These are phyloP conservation scores for Euclidia mi DNA, from an alignment of 2,888 invertebrate genomes.

Conservation along the genomic window DNA sequence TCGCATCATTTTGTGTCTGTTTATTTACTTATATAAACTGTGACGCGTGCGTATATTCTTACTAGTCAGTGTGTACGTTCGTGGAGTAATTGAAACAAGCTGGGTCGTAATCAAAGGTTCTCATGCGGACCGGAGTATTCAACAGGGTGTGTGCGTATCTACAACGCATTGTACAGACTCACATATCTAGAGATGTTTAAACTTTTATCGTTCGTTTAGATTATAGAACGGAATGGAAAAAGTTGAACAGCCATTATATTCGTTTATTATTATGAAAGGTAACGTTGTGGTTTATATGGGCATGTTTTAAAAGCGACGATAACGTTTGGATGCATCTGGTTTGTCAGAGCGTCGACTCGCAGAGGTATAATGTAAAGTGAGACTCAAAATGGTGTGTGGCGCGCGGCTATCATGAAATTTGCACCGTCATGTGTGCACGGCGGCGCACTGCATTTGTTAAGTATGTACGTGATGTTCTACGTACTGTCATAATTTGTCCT, in stretches of 20 bases:
- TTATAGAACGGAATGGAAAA: constrained; percentile 26
- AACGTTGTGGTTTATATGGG: constrained; percentile 18
- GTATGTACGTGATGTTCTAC: constrained; percentile 47
- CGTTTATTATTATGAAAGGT: constrained; percentile 31
- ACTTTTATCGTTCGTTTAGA: constrained; percentile 3
- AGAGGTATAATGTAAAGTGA: constrained; percentile 38
- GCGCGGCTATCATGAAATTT: constrained; percentile 61
- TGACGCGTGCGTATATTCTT: constrained; percentile 35
- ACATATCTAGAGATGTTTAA: background rate
- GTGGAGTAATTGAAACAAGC: constrained; percentile 19
- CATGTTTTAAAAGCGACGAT: constrained; percentile 41
- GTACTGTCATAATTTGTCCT: constrained; percentile 45
- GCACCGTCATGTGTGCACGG: constrained; percentile 50
- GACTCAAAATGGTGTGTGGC: constrained; percentile 34
- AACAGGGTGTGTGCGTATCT: constrained; percentile 6
- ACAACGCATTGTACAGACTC: background rate
- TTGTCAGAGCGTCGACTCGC: constrained; percentile 47
- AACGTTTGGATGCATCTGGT: constrained; percentile 45
- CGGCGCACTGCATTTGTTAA: constrained; percentile 46
- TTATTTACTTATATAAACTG: constrained; percentile 46
- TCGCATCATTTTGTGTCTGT: constrained; percentile 31
- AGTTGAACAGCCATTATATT: constrained; percentile 39
- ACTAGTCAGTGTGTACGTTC: constrained; percentile 15
- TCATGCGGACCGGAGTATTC: constrained; percentile 9
- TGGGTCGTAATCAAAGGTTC: constrained; percentile 18